Evolutionary conservation across 2,888 invertebrate species (phyloP).

Genomic region (Apamea sordens): DNA sequence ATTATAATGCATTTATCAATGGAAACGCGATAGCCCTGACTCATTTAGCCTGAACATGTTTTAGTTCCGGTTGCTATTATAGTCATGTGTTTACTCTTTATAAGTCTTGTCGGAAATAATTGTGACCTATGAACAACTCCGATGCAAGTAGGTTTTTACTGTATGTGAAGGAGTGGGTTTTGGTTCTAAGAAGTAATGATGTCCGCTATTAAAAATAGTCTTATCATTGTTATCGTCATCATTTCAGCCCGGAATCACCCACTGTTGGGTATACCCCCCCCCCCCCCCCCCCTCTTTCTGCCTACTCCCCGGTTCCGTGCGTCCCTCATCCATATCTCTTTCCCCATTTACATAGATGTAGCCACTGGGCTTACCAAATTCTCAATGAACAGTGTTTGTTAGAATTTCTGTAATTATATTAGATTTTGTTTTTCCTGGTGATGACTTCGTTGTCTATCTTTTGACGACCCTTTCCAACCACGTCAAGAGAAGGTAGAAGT

Average conservation of each 20-base stretch:
- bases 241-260: not conserved
- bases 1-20: slow-evolving; percentile 55
- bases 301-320: not conserved
- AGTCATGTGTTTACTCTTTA: slow-evolving; percentile 12
- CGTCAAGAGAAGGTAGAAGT: not conserved
- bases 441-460: not conserved
- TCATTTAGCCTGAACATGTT: slow-evolving; percentile 51
- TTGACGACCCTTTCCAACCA: not conserved
- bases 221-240: slow-evolving; percentile 12
- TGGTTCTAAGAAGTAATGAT: not conserved
- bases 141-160: slow-evolving; percentile 11
- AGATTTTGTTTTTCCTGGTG: too few relatives aligned
- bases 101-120: slow-evolving; percentile 34
- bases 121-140: slow-evolving; percentile 11
- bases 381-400: not conserved
- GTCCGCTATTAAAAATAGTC: not conserved
- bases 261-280: not conserved
- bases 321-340: not conserved
- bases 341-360: not conserved
- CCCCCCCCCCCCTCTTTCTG: too few relatives aligned
- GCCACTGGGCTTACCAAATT: not conserved
- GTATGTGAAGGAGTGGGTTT: not conserved
- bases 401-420: too few relatives aligned
- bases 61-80: slow-evolving; percentile 49
- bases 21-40: slow-evolving; percentile 56